Evolutionary conservation across 2,113 vertebrate genomes (phyloP).

Genomic region (Pyrgilauda ruficollis): DNA sequence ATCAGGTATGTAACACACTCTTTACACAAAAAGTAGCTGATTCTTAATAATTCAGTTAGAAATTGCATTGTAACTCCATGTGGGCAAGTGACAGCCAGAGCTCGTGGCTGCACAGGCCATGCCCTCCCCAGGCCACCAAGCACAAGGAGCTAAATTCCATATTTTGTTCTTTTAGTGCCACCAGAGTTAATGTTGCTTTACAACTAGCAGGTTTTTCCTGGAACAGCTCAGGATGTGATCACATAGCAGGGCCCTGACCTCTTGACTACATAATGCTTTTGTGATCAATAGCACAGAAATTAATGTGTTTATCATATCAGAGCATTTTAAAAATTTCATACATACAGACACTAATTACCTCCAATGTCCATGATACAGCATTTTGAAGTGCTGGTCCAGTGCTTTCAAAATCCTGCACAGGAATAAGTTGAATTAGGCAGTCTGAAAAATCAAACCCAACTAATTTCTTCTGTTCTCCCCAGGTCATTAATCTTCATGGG

Average conservation of each 20-base stretch:
- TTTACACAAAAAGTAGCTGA: neutral
- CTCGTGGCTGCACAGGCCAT: neutral
- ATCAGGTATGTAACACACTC: neutral
- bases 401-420: neutral
- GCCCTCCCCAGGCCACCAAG: neutral
- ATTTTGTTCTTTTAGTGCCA: neutral
- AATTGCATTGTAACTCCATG: neutral
- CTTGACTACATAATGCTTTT: conserved; percentile 49
- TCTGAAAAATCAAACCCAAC: conserved; percentile 41
- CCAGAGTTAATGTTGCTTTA: neutral
- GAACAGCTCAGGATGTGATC: conserved; percentile 49
- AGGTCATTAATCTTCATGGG: conserved; percentile 48
- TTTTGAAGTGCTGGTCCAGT: neutral
- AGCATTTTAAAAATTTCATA: conserved; percentile 11
- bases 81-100: neutral
- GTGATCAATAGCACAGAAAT: conserved; percentile 59
- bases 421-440: neutral
- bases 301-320: conserved; percentile 50
- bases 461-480: conserved; percentile 11
- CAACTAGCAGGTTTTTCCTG: conserved; percentile 16
- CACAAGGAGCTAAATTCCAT: neutral
- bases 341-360: conserved; percentile 21
- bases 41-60: neutral
- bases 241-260: conserved; percentile 14
- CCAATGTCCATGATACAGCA: neutral